Evolutionary conservation across 2,888 invertebrate species (phyloP).

Genomic region (Alloscopus bannaensis): DNA sequence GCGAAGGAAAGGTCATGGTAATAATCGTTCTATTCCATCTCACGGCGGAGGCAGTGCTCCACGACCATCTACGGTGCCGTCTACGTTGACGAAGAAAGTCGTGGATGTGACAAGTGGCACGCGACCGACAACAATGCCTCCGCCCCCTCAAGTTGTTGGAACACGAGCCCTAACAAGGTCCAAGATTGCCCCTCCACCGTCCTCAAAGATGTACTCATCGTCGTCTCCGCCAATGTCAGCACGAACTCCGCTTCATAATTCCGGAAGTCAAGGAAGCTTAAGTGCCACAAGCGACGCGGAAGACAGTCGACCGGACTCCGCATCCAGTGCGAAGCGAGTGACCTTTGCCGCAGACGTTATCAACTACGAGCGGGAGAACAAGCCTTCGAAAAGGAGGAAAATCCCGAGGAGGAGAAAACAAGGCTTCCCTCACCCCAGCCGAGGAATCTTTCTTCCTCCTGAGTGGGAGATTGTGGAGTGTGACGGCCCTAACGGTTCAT

Average conservation of each 20-base stretch:
- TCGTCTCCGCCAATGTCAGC: not conserved
- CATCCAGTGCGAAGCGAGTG: conserved; percentile 41
- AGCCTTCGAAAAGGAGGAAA: conserved; percentile 57
- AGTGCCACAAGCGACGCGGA: not conserved
- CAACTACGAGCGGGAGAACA: conserved; percentile 66
- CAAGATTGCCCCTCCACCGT: conserved; percentile 3
- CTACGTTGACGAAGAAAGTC: not conserved
- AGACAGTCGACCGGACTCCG: conserved; percentile 32
- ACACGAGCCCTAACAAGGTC: not conserved
- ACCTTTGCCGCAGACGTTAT: conserved; percentile 67
- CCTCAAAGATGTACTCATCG: no score
- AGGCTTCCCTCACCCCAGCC: conserved; percentile 61
- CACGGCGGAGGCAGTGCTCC: not conserved
- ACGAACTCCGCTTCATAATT: not conserved
- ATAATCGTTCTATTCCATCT: no score
- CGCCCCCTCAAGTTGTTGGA: no score
- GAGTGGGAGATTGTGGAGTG: conserved; percentile 49
- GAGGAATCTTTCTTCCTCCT: conserved; percentile 65
- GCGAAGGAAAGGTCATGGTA: not conserved
- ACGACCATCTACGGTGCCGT: conserved; percentile 38
- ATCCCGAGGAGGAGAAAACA: conserved; percentile 46
- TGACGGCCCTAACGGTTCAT: conserved; percentile 38
- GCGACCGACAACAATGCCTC: not conserved
- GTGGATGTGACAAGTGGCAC: not conserved
- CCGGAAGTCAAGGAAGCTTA: not conserved